Evolutionary conservation across 35 echinoderm and acorn worm genomes (phyloP), one percentile per base, ranked within the genome.

Genomic region (Eucidaris tribuloides): DNA sequence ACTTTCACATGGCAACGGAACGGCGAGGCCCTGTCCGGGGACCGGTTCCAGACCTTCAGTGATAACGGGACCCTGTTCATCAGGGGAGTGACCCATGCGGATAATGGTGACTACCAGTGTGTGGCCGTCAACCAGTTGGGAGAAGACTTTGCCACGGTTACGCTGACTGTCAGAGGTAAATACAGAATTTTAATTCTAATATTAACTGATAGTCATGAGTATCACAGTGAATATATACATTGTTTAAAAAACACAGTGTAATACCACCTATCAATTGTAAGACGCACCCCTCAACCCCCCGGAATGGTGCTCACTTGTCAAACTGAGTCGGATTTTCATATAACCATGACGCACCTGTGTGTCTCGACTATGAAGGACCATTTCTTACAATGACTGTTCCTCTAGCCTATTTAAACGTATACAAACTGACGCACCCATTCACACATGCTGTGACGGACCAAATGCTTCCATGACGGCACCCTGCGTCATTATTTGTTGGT

Each of bases 161-260:
- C 38, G 46, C 59, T 98, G 11, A 93, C 90, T 20, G 87, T 98
- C 2, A 43, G 86, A 58, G 85, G 89, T 91, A 85, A 88, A 74
- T 48, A 22, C 2, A 3, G 2, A 46, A 61, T 22, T 3, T n/a
- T 79, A 45, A 46, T 79, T 17, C 17, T 76, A 9, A 13, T 66
- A 13, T 22, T 11, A 27, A 32, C 25, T 11, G 7, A 13, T 22
- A 7, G 9, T 28, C 13, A 17, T 11, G 25, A 7, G 9, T n/a
- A 11, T 54, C n/a, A 11, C 9, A 11, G 9, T 54, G 49, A 11
- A 9, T 54, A 54, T 54, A 13, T 54, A 9, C 9, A 54, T 9
- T 13, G n/a, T n/a, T n/a, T 13, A 13, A n/a, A 9, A 54, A 54
- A 54, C 49, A n/a, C 49, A 54, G 9, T 13, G 9, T n/a, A 9